Evolutionary conservation across 2,113 vertebrate genomes (phyloP).

Genomic region (Oryzias curvinotus): DNA sequence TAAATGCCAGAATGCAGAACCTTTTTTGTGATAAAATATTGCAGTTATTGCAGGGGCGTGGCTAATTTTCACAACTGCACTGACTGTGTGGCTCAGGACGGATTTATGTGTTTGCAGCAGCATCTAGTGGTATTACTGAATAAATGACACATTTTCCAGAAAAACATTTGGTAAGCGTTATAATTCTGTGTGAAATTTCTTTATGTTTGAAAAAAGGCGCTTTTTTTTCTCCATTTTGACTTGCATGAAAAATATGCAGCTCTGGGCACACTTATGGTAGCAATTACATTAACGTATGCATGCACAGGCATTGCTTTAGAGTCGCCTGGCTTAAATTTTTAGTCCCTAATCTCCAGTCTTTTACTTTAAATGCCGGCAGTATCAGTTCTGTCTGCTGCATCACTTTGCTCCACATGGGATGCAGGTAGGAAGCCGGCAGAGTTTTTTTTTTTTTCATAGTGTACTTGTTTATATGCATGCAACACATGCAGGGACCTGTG

Average conservation of each 20-base stretch:
- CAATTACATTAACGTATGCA: neutral
- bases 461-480: slow-evolving; percentile 25
- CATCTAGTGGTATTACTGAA: slow-evolving; percentile 46
- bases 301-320: slow-evolving; percentile 3
- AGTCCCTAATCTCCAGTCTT: slow-evolving; percentile 10
- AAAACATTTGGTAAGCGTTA: neutral
- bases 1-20: too few species aligned
- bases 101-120: slow-evolving; percentile 31
- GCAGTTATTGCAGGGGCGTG: too few species aligned
- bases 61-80: slow-evolving; percentile 1
- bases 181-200: neutral
- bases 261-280: neutral
- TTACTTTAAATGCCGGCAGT: slow-evolving; percentile 21
- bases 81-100: neutral
- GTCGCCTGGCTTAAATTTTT: slow-evolving; percentile 8
- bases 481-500: slow-evolving; percentile 14
- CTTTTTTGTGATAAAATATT: too few species aligned
- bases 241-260: neutral
- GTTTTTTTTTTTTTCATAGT: slow-evolving; percentile 42
- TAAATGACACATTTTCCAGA: slow-evolving; percentile 2
- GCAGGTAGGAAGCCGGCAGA: slow-evolving; percentile 21
- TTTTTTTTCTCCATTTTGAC: neutral
- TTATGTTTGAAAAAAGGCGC: too few species aligned
- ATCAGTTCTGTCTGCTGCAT: slow-evolving; percentile 28
- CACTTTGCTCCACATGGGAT: slow-evolving; percentile 46